phyloP scores from a whole-genome alignment of 2,888 invertebrate genomes.

The Lobophora halterata region DNA sequence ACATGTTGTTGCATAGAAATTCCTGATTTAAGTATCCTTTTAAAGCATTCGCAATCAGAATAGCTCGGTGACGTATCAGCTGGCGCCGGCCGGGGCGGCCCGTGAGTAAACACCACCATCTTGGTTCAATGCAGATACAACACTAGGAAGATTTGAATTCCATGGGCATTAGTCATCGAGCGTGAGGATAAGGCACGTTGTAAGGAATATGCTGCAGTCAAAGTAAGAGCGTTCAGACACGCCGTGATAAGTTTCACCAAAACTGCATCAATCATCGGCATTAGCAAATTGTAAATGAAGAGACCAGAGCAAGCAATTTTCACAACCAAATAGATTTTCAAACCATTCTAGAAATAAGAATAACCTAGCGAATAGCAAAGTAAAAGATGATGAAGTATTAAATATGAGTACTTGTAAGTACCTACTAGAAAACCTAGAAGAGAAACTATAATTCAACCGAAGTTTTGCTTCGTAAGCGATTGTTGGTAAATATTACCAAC shows the following conservation, averaged over 20 bases:
- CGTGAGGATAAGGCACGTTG: conserved; percentile 48
- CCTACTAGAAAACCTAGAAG: too few species aligned
- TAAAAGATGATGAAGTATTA: too few species aligned
- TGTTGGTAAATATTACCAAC: conserved; percentile 1
- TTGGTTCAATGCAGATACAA: conserved; percentile 37
- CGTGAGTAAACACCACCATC: conserved; percentile 32
- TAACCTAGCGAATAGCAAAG: too few species aligned
- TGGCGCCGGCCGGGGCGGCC: conserved; percentile 49
- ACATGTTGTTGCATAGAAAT: conserved; percentile 13
- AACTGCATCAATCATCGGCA: too few species aligned
- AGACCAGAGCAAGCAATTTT: too few species aligned
- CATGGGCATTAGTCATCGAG: conserved; percentile 45
- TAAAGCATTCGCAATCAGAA: conserved; percentile 25
- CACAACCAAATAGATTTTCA: too few species aligned
- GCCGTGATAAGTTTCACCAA: too few species aligned
- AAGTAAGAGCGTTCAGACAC: conserved; percentile 4
- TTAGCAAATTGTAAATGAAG: too few species aligned
- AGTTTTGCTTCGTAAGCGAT: conserved; percentile 1
- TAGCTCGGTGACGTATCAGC: conserved; percentile 32
- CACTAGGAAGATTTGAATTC: conserved; percentile 44
- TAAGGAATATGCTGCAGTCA: conserved; percentile 33
- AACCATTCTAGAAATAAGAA: too few species aligned
- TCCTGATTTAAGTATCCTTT: conserved; percentile 22
- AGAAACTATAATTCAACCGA: too few species aligned
- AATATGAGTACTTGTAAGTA: too few species aligned